These are phyloP conservation scores for Trichomycterus rosablanca DNA, from an alignment of 2,113 vertebrate genomes.

Conservation along the genomic window DNA sequence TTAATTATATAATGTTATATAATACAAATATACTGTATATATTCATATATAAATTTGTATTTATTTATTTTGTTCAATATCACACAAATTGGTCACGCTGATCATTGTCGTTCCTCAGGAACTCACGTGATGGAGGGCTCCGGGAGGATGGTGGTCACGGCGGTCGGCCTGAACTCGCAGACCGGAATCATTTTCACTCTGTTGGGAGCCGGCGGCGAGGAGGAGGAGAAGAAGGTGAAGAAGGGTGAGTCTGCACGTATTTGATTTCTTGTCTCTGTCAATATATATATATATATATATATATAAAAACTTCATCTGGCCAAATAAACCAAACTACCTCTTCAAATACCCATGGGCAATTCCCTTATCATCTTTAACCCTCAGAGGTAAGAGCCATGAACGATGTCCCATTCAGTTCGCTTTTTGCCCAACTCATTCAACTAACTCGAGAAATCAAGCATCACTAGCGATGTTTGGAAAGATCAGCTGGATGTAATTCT, in stretches of 20 bases:
- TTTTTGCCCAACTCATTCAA: constrained; percentile 9
- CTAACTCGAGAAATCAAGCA: constrained; percentile 6
- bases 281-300: too few relatives aligned
- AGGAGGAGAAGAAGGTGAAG: constrained; percentile 88
- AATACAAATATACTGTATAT: too few relatives aligned
- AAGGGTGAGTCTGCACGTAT: constrained; percentile 78
- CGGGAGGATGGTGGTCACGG: constrained; percentile 88
- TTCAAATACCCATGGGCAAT: constrained; percentile 27
- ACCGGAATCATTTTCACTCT: constrained; percentile 97
- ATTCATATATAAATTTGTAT: too few relatives aligned
- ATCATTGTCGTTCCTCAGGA: constrained; percentile 73
- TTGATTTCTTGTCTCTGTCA: too few relatives aligned
- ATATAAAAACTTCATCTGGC: not conserved
- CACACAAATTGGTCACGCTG: too few relatives aligned
- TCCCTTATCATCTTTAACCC: constrained; percentile 3
- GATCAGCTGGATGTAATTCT: not conserved
- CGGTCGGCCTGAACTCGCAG: constrained; percentile 92
- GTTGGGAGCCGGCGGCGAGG: constrained; percentile 78
- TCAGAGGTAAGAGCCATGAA: constrained; percentile 36
- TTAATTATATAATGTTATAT: too few relatives aligned
- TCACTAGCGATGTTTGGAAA: constrained; percentile 9
- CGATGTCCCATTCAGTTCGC: constrained; percentile 22
- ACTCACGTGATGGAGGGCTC: constrained; percentile 99
- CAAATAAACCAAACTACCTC: constrained; percentile 23
- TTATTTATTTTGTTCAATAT: too few relatives aligned